Conservation (phyloP, 2,797 vertebrate species). For the Podarcis lilfordi region DNA sequence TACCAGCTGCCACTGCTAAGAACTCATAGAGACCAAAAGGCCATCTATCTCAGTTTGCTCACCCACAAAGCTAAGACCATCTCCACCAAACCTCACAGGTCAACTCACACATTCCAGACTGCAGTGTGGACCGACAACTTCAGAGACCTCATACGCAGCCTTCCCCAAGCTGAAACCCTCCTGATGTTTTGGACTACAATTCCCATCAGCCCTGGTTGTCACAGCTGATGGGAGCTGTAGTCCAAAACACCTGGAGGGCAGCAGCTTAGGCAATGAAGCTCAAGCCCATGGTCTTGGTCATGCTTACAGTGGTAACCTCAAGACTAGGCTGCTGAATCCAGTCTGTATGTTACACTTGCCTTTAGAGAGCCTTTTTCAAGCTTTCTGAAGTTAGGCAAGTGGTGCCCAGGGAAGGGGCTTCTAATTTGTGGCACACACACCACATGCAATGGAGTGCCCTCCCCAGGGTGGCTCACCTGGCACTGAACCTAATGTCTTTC, state of each 20-base stretch:
- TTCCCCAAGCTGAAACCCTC: too few species aligned
- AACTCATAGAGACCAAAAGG: neutral
- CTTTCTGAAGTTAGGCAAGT: neutral
- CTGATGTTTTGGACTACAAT: too few species aligned
- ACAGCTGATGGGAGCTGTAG: too few species aligned
- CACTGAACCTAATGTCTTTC: neutral
- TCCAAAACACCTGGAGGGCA: too few species aligned
- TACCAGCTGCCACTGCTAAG: too few species aligned
- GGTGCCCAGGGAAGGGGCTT: neutral
- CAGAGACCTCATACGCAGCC: neutral
- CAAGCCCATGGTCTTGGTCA: too few species aligned
- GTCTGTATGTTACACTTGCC: neutral
- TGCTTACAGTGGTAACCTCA: neutral
- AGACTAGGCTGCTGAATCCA: neutral
- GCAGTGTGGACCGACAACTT: neutral
- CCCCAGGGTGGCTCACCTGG: neutral
- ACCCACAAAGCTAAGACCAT: neutral
- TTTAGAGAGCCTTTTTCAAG: neutral
- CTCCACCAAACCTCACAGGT: neutral
- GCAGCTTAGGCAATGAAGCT: too few species aligned
- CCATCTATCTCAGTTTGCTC: neutral
- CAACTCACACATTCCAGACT: neutral
- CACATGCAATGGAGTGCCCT: neutral
- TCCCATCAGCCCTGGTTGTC: too few species aligned
- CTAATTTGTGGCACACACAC: neutral